Conservation (phyloP, 2,888 invertebrate species). For the Aphidoletes aphidimyza region DNA sequence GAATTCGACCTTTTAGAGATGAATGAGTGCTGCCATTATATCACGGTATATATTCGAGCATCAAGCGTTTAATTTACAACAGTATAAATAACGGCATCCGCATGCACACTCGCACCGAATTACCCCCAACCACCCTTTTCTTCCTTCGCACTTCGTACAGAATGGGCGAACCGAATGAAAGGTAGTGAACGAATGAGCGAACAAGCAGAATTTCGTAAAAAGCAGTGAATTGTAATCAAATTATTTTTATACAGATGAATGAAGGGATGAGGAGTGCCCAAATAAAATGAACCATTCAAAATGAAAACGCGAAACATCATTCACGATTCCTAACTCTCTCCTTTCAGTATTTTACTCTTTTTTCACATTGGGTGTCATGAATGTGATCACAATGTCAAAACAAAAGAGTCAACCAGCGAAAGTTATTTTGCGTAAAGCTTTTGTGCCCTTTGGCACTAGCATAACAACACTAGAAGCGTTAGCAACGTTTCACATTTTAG, state of each 20-base stretch:
- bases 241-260: background rate
- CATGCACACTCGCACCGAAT: background rate
- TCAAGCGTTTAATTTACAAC: constrained; percentile 28
- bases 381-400: background rate
- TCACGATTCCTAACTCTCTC: background rate
- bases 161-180: too few species aligned
- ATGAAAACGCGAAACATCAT: background rate
- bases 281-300: background rate
- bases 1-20: constrained; percentile 4
- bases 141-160: too few species aligned
- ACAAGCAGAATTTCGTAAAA: background rate
- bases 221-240: background rate
- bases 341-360: too few species aligned
- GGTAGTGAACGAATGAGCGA: too few species aligned
- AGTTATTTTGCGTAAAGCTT: constrained; percentile 13
- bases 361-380: too few species aligned
- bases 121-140: too few species aligned
- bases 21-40: constrained; percentile 1
- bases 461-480: background rate
- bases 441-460: background rate
- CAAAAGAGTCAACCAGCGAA: background rate
- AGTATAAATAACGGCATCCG: background rate
- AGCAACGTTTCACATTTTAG: background rate
- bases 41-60: background rate
- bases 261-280: background rate